Conservation (phyloP, 2,888 invertebrate species). For the Chrysina gloriosa region DNA sequence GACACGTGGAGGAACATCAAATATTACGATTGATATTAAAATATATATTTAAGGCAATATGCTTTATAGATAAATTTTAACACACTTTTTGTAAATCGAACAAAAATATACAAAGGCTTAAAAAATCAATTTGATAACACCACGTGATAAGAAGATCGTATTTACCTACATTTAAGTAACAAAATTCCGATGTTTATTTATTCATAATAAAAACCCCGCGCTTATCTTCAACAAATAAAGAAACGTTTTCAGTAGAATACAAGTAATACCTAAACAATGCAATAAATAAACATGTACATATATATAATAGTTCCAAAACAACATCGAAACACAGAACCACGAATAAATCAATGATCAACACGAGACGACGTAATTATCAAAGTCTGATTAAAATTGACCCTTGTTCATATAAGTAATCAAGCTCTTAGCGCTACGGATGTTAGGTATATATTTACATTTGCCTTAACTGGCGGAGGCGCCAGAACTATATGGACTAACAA, state of each 20-base stretch:
- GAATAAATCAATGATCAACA: no score
- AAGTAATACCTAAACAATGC: not conserved
- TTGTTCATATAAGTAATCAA: no score
- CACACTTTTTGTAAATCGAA: conserved; percentile 30
- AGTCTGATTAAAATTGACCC: no score
- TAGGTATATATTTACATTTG: no score
- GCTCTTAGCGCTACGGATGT: no score
- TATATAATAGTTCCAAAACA: no score
- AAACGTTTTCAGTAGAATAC: not conserved
- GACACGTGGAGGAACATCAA: conserved; percentile 36
- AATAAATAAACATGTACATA: not conserved
- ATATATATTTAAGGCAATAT: conserved; percentile 24
- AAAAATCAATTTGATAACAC: conserved; percentile 24
- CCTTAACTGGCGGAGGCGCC: no score
- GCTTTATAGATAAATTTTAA: conserved; percentile 21
- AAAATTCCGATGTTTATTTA: conserved; percentile 19
- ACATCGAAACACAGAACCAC: no score
- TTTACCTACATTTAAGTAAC: not conserved
- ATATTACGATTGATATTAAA: conserved; percentile 28
- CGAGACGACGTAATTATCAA: no score
- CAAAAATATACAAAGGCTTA: conserved; percentile 30
- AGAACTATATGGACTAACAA: no score
- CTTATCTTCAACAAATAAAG: conserved; percentile 13
- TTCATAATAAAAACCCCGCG: not conserved
- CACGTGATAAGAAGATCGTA: conserved; percentile 12